Conservation (phyloP, 2,888 invertebrate species). For the Heteromurus nitidus region DNA sequence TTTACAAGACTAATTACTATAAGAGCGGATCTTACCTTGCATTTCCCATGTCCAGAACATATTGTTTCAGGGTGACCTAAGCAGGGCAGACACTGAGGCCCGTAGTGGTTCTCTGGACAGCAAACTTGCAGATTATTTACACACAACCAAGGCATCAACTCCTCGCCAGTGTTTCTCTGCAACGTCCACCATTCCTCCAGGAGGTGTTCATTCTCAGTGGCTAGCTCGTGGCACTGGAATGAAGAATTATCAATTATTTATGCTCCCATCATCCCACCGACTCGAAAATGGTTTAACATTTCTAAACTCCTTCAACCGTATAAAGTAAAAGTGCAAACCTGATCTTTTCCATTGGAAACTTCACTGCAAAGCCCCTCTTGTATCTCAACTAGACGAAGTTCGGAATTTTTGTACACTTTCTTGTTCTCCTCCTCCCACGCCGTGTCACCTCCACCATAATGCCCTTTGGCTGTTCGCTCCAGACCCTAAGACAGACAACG, state of each 20-base stretch:
- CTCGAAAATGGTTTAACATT: too few species aligned
- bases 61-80: conserved; percentile 83
- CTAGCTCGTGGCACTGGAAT: conserved; percentile 86
- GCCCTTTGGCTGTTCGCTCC: conserved; percentile 87
- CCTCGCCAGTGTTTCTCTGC: conserved; percentile 79
- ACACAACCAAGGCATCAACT: conserved; percentile 86
- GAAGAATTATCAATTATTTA: too few species aligned
- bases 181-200: conserved; percentile 94
- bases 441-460: conserved; percentile 94
- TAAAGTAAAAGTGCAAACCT: too few species aligned
- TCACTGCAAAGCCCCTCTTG: conserved; percentile 91
- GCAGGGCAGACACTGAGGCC: conserved; percentile 88
- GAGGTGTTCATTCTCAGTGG: conserved; percentile 87
- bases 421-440: conserved; percentile 95
- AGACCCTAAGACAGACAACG: conserved; percentile 80
- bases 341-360: conserved; percentile 81
- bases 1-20: neutral
- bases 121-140: conserved; percentile 86
- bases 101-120: conserved; percentile 90
- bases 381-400: conserved; percentile 92
- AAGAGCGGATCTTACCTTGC: conserved; percentile 77
- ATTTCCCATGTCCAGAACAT: conserved; percentile 89
- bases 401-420: conserved; percentile 88
- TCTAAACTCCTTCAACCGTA: too few species aligned
- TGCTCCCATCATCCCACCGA: too few species aligned